These are phyloP conservation scores for Aythya baeri DNA, from an alignment of 2,113 vertebrate genomes.

Conservation along the genomic window DNA sequence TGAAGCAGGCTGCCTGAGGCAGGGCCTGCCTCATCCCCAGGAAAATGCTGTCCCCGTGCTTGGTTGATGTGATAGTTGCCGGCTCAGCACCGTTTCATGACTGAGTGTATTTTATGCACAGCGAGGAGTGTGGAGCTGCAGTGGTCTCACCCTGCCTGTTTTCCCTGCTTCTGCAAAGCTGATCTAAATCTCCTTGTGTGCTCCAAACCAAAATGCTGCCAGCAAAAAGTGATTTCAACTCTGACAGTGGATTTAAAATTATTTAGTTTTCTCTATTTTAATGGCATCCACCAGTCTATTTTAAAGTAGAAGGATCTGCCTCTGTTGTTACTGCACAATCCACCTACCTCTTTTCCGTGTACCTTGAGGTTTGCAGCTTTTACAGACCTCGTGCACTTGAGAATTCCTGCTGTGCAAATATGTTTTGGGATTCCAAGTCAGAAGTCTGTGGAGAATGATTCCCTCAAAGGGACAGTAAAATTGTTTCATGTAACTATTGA, in stretches of 20 bases:
- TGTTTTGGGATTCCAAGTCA: neutral
- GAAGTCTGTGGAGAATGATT: neutral
- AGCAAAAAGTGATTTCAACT: neutral
- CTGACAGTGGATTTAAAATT: neutral
- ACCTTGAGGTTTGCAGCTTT: neutral
- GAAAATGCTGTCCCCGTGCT: fast-evolving
- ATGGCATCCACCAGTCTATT: neutral
- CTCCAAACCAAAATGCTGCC: neutral
- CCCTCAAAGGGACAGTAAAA: neutral
- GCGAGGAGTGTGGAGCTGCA: neutral
- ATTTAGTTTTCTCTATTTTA: neutral
- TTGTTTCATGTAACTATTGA: neutral
- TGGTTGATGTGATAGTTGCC: neutral
- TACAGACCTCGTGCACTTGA: neutral
- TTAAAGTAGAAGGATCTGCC: neutral
- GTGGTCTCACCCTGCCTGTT: neutral
- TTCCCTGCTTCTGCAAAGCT: neutral
- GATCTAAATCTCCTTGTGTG: neutral
- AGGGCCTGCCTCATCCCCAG: neutral
- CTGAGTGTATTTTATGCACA: neutral
- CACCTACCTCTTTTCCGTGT: neutral
- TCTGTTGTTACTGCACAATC: fast-evolving
- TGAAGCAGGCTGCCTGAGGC: neutral
- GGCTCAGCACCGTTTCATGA: neutral
- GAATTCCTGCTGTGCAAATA: neutral